phyloP scores from a whole-genome alignment of 1,140 invertebrate genomes.

The Nasonia giraulti region DNA sequence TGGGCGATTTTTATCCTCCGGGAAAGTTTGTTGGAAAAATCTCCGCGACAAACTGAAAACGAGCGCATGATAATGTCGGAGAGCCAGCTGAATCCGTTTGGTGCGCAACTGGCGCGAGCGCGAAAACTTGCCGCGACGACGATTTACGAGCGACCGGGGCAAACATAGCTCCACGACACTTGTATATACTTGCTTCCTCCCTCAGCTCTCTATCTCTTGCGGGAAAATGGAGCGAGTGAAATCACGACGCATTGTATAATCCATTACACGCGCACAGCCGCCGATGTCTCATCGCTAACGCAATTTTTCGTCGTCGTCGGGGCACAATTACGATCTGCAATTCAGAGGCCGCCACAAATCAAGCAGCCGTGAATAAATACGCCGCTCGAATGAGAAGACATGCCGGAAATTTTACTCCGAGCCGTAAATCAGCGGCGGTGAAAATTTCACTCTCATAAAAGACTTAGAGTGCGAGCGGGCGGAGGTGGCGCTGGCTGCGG shows the following conservation, averaged over 20 bases:
- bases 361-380: neutral
- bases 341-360: neutral
- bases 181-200: neutral
- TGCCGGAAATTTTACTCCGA: neutral
- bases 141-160: constrained; percentile 37
- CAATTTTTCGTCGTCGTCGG: neutral
- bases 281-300: neutral
- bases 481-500: neutral
- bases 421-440: neutral
- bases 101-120: constrained; percentile 19
- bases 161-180: constrained; percentile 25
- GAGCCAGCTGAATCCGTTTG: neutral
- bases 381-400: neutral
- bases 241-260: neutral
- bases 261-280: no score
- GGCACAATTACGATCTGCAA: neutral
- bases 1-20: constrained; percentile 4
- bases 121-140: constrained; percentile 34
- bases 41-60: constrained; percentile 39
- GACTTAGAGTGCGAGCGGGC: neutral
- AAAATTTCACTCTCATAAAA: constrained; percentile 28
- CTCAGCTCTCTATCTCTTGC: no score
- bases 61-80: constrained; percentile 45
- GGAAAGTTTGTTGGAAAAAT: constrained; percentile 29
- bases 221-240: neutral